Base-by-base conservation (phyloP, 2,797 vertebrate species). In the Macropus fuliginosus region DNA sequence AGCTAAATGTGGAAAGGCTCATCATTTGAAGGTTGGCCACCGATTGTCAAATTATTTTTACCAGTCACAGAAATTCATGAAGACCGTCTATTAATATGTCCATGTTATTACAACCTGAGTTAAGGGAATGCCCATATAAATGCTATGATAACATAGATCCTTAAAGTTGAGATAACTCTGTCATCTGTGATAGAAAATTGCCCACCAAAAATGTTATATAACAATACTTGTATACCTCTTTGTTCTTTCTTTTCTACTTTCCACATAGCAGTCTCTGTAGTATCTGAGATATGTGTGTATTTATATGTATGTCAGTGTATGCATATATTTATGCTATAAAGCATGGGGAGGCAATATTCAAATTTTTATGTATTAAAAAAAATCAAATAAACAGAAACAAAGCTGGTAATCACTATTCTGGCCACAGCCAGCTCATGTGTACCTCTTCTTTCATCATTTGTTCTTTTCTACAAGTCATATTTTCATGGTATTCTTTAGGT, bases 321-420 rank as follows among this genome's bases (percentile, higher is more conserved):
- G 96, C 52, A 52, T 52, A 52, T 91, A 93, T 24, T 4, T 56
- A 92, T 24, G 90, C n/a, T 90, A 94, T 66, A 95, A 56, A 55
- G 94, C 92, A 91, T 24, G 87, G 92, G 91, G 28, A 91, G 59
- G 21, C 27, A 40, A 74, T 94, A 87, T 93, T 4, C 34, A 96
- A 97, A 93, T 56, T 95, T 40, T 40, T 74, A 94, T 34, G 52
- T 40, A 54, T 54, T 66, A 18, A 34, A 14, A 14, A 81, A 46
- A 52, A 0, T 81, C 34, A 95, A 90, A 46, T 93, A 55, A 18
- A 87, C 14, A 93, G 34, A 6, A 46, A 81, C n/a, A 81, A 87
- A 14, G 2, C 24, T 87, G 74, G 0, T 27, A 87, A 87, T 87
- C 21, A 87, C 9, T 12, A 18, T 50, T 87, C 9, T 87, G 40